Evolutionary conservation across 2,113 vertebrate species (phyloP).

Genomic region (Lycaon pictus): DNA sequence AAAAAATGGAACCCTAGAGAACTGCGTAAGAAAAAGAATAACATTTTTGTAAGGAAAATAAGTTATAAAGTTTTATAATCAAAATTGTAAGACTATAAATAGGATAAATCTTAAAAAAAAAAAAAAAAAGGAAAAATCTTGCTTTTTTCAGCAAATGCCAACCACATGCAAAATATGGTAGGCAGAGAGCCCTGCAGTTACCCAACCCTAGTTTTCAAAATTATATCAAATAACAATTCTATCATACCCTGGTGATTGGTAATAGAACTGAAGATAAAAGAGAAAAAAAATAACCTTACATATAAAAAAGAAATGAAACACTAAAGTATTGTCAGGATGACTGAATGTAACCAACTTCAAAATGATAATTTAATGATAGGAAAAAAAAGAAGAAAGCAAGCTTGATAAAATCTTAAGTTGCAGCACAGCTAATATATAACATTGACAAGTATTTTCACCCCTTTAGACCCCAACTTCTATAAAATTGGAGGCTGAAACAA

Average conservation of each 20-base stretch:
- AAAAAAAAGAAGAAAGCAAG: neutral
- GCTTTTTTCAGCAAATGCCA: neutral
- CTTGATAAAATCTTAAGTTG: conserved; percentile 1
- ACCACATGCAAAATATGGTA: neutral
- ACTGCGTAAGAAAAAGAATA: neutral
- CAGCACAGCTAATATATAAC: neutral
- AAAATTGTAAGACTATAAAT: neutral
- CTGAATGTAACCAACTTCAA: neutral
- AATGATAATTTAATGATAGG: neutral
- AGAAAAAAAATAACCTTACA: neutral
- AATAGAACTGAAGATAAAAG: neutral
- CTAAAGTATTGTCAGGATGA: neutral
- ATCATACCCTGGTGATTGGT: neutral
- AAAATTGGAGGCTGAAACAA: neutral
- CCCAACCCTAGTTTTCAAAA: neutral
- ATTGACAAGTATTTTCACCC: neutral
- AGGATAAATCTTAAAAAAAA: neutral
- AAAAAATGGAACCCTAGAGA: neutral
- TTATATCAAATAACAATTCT: neutral
- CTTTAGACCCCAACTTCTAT: neutral
- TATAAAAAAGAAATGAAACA: neutral
- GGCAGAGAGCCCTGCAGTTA: neutral
- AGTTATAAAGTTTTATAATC: neutral
- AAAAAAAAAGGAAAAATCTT: too few species aligned
- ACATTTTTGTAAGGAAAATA: neutral